Conservation (phyloP, 2,797 vertebrate genomes). For the Alfaro cultratus region DNA sequence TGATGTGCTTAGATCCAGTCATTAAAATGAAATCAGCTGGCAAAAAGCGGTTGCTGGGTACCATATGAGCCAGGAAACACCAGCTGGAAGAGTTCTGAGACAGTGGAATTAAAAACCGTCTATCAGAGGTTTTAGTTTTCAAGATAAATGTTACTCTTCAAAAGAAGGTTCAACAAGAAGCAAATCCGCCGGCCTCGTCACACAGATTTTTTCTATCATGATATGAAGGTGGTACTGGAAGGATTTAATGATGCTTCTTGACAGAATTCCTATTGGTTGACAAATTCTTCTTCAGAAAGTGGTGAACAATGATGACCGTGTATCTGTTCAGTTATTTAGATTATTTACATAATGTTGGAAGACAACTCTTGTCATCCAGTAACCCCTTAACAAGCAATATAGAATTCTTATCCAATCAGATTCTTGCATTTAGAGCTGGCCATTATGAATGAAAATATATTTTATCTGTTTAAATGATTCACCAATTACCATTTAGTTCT, state of each 20-base stretch:
- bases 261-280: not conserved
- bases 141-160: not conserved
- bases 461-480: not conserved
- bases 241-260: not conserved
- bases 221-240: not conserved
- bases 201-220: not conserved
- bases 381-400: not conserved
- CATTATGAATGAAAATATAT: not conserved
- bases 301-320: not conserved
- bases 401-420: not conserved
- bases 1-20: conserved; percentile 4
- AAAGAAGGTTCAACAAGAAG: not conserved
- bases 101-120: not conserved
- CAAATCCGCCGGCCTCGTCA: not conserved
- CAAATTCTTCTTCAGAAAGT: not conserved
- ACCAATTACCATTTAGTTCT: not conserved
- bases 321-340: not conserved
- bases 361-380: not conserved
- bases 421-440: not conserved
- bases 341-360: not conserved
- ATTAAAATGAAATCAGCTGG: not conserved
- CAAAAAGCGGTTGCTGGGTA: not conserved
- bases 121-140: not conserved
- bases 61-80: not conserved
- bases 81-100: not conserved